Base-by-base conservation (phyloP, 2,888 invertebrate genomes). In the Andrena camellia region DNA sequence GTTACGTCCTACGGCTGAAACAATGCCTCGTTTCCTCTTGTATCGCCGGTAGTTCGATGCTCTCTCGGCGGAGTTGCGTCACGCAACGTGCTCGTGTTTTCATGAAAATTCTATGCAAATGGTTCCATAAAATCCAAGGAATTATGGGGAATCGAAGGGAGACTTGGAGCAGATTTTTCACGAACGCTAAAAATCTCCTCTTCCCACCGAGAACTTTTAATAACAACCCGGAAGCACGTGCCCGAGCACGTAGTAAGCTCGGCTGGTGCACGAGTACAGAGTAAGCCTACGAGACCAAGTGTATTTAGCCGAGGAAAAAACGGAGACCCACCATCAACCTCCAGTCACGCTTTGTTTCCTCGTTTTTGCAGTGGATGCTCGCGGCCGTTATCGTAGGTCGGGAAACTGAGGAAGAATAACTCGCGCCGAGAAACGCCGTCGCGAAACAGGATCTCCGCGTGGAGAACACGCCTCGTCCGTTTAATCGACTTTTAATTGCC, bases 1-100 rank as follows among this genome's bases (percentile, higher is more conserved):
- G 77, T 83, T 83, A 74, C 78, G 63, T 75, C 78, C 71, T 80
- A 86, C 81, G 69, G 67, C 50, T 64, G 54, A 86, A 78, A 81
- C 81, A 72, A 78, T 67, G 75, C 73, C 67, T 69, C 48, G 59
- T 62, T 80, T 74, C 80, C 81, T 73, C 57, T 81, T 79, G 35
- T 69, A 62, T 66, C 59, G 20, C 50, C 13, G 60, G 48, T 26
- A 48, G 31, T 52, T 71, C 72, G 69, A 57, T 71, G 54, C 67
- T 67, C 54, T 33, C 60, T 23, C 26, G 20, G 17, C 33, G 26
- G 26, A 3, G 42, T 81, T 79, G 67, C 79, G 33, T 67, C 71
- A 78, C 33, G 2, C 4, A 20, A n/a, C 13, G 2, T 33, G 52
- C 35, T 17, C 48, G 54, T 8, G 26, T 81, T 81, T 72, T 59